Percentiles rank a stretch among this genome's conserved stretches.
phyloP scores from a whole-genome alignment of 2,113 vertebrate genomes.

The Tychaedon coryphoeus region DNA sequence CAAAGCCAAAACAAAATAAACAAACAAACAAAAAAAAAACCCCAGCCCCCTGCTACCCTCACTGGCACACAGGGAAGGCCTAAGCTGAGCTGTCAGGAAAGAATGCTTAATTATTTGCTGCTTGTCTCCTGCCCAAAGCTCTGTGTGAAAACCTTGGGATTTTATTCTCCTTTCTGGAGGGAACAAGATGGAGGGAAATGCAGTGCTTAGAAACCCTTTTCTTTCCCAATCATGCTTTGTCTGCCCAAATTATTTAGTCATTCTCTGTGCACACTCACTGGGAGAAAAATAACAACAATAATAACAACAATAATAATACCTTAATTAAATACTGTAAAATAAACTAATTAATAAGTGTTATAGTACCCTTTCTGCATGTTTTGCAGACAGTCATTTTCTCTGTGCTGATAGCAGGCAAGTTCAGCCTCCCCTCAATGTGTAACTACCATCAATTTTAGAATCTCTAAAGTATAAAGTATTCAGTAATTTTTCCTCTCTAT shows the following conservation, averaged over 20 bases:
- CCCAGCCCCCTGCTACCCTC: not conserved
- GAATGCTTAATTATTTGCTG: not conserved
- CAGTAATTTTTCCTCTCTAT: not conserved
- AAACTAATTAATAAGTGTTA: conserved; percentile 34
- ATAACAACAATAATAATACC: not conserved
- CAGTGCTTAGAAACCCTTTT: not conserved
- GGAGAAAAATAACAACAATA: conserved; percentile 14
- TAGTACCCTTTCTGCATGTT: not conserved
- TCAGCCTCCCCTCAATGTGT: not conserved
- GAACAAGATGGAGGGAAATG: not conserved
- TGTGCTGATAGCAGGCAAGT: not conserved
- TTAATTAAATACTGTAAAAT: conserved; percentile 8
- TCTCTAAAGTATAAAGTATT: not conserved
- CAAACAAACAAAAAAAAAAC: no score
- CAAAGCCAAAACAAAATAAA: no score
- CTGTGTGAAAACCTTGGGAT: not conserved
- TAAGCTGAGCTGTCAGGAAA: not conserved
- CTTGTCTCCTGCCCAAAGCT: not conserved
- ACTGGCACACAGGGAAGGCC: not conserved
- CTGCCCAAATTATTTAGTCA: not conserved
- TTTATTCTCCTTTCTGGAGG: conserved; percentile 3
- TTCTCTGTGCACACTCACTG: not conserved
- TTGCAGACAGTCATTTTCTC: not conserved
- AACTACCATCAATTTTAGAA: not conserved
- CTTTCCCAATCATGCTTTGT: not conserved